These are phyloP conservation scores for Rhabdomys dilectus DNA, from an alignment of 2,113 vertebrate genomes.

Conservation along the genomic window DNA sequence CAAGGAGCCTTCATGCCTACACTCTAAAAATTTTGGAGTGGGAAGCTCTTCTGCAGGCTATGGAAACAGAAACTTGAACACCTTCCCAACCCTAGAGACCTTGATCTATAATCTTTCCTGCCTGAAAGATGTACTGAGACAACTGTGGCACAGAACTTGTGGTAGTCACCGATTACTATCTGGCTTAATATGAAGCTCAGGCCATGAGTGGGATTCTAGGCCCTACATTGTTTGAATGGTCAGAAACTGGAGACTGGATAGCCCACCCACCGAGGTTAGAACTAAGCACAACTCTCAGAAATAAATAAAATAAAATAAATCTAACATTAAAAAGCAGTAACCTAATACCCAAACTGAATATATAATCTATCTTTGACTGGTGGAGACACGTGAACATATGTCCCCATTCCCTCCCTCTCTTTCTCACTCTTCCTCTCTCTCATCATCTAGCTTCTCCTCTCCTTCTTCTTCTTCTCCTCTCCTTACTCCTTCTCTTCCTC, in stretches of 20 bases:
- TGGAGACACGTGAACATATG: too few relatives aligned
- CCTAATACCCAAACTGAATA: too few relatives aligned
- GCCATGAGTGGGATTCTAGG: too few relatives aligned
- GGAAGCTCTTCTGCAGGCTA: neutral
- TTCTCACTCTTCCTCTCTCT: too few relatives aligned
- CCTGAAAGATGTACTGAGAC: neutral
- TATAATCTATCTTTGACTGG: too few relatives aligned
- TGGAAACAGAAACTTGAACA: neutral
- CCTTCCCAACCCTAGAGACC: fast-evolving
- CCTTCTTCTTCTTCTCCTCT: too few relatives aligned
- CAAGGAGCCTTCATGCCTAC: neutral
- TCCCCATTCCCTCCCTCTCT: too few relatives aligned
- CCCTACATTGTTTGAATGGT: fast-evolving
- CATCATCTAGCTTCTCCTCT: too few relatives aligned
- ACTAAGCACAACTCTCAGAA: neutral
- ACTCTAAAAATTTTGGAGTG: neutral
- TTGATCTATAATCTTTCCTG: neutral
- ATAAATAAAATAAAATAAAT: too few relatives aligned
- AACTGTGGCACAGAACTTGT: neutral
- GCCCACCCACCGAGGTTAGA: neutral
- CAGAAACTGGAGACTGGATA: neutral
- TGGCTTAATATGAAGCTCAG: neutral
- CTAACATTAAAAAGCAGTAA: too few relatives aligned
- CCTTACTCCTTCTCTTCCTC: too few relatives aligned
- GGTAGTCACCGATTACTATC: too few relatives aligned